phyloP scores from a whole-genome alignment of 1,140 invertebrate genomes.

The Rhagoletis pomonella region DNA sequence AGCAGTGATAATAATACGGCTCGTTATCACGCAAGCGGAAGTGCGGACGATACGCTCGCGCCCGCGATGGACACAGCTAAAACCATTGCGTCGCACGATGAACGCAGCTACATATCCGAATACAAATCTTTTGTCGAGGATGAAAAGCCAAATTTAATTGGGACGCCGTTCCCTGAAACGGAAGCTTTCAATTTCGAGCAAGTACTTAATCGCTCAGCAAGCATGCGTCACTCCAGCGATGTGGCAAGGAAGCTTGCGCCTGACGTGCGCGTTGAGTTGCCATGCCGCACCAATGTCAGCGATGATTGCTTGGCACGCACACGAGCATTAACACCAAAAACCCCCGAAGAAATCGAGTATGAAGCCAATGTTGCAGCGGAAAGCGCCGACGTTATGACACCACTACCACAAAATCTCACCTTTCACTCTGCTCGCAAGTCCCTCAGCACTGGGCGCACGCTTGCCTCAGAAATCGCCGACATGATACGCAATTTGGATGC shows the following conservation, averaged over 20 bases:
- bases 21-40: not conserved
- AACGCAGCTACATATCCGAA: constrained; percentile 52
- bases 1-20: not conserved
- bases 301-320: not conserved
- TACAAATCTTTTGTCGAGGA: constrained; percentile 56
- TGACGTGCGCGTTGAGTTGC: not conserved
- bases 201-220: constrained; percentile 42
- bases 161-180: constrained; percentile 49
- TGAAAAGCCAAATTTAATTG: constrained; percentile 45
- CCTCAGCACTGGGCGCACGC: constrained; percentile 41
- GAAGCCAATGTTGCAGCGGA: constrained; percentile 68
- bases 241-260: not conserved
- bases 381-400: constrained; percentile 69
- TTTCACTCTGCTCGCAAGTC: constrained; percentile 2
- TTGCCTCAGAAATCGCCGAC: constrained; percentile 63
- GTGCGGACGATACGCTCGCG: not conserved
- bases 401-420: constrained; percentile 62
- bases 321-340: constrained; percentile 59
- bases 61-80: not conserved
- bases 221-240: constrained; percentile 1
- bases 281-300: not conserved
- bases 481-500: constrained; percentile 69
- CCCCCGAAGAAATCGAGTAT: constrained; percentile 71
- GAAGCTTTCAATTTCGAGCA: constrained; percentile 50
- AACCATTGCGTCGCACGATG: not conserved